These are phyloP conservation scores for Chelmon rostratus DNA, from an alignment of 2,797 vertebrate genomes.

Conservation along the genomic window DNA sequence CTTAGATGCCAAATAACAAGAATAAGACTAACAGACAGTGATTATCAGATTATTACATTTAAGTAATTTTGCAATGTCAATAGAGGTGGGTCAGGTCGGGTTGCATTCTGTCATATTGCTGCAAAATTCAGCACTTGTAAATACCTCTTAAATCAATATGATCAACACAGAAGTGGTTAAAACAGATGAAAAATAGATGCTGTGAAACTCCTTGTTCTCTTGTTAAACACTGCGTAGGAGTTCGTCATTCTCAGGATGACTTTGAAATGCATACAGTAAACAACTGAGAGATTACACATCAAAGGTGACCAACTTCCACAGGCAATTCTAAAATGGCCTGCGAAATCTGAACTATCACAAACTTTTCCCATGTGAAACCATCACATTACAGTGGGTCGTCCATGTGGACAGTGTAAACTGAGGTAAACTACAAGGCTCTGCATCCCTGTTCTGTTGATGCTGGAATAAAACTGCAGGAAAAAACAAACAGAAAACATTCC, in stretches of 20 bases:
- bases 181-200: neutral
- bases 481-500: neutral
- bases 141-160: neutral
- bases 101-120: no score
- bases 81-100: no score
- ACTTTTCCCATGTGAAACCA: neutral
- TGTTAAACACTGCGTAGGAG: conserved; percentile 2
- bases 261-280: neutral
- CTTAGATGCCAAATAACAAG: no score
- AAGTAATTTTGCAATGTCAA: no score
- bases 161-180: neutral
- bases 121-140: neutral
- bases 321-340: neutral
- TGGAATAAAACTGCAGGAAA: conserved; percentile 13
- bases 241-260: neutral
- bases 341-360: neutral
- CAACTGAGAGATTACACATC: neutral
- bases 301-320: neutral
- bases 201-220: conserved; percentile 1
- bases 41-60: no score
- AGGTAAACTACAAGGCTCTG: conserved; percentile 14
- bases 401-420: neutral
- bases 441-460: conserved; percentile 1
- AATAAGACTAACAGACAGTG: no score
- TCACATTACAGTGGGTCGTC: neutral